Evolutionary conservation across 1,140 invertebrate species (phyloP).

Genomic region (Sitodiplosis mosellana): DNA sequence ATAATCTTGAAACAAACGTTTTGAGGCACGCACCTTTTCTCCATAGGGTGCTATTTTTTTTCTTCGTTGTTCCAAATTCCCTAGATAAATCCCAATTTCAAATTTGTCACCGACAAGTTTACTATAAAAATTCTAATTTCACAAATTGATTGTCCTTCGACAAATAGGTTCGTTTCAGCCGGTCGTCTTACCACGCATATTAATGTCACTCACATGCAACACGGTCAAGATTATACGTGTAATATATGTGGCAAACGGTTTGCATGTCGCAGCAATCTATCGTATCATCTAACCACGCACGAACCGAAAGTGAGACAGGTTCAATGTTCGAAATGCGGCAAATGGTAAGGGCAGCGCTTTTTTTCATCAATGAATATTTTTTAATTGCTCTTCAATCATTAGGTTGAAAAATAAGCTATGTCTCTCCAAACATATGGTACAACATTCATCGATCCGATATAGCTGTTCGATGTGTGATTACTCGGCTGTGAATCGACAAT

Average conservation of each 20-base stretch:
- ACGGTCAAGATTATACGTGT: neutral
- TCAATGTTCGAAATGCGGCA: conserved; percentile 1
- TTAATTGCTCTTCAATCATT: neutral
- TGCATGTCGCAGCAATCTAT: conserved; percentile 1
- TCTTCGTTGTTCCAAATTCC: too few species aligned
- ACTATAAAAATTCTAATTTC: too few species aligned
- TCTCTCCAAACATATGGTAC: conserved; percentile 2
- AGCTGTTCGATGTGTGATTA: conserved; percentile 1
- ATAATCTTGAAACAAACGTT: too few species aligned
- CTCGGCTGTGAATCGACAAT: conserved; percentile 2
- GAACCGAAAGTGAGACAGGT: conserved; percentile 1
- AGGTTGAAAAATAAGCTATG: conserved; percentile 4
- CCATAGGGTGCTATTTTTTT: too few species aligned
- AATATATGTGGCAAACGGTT: conserved; percentile 1
- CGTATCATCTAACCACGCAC: conserved; percentile 4
- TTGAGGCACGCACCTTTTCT: too few species aligned
- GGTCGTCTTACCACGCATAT: conserved; percentile 2
- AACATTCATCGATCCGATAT: conserved; percentile 1
- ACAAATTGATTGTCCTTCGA: too few species aligned
- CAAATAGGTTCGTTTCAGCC: neutral
- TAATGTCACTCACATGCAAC: neutral
- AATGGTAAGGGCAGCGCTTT: neutral
- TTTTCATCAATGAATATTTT: neutral
- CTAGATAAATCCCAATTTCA: too few species aligned
- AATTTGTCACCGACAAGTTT: too few species aligned